Evolutionary conservation across 2,888 invertebrate genomes (phyloP).

Genomic region (Oxystoma pomonae): DNA sequence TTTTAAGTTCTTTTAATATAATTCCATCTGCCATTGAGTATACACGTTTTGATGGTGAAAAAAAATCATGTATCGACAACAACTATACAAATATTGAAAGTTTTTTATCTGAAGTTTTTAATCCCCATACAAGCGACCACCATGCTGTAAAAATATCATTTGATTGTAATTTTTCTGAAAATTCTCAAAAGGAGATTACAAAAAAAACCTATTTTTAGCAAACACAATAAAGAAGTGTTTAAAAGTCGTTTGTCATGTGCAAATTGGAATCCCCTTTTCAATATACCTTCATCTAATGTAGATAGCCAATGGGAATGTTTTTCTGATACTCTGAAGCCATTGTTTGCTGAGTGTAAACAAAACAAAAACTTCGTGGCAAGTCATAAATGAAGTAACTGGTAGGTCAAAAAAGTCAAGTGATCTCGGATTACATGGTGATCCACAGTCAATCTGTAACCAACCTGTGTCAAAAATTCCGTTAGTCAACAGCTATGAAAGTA

Average conservation of each 20-base stretch:
- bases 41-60: background rate
- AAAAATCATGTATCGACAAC: background rate
- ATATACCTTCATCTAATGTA: background rate
- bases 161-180: background rate
- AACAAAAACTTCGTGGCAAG: background rate
- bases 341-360: background rate
- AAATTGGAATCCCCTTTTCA: background rate
- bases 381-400: background rate
- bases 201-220: background rate
- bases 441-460: background rate
- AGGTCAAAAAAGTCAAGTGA: background rate
- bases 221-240: background rate
- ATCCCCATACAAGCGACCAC: background rate
- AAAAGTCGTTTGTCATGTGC: background rate
- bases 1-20: background rate
- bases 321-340: too few species aligned
- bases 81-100: background rate
- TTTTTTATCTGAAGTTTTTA: background rate
- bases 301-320: background rate
- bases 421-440: background rate
- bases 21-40: background rate
- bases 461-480: background rate
- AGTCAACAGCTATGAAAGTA: background rate
- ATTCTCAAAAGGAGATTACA: background rate
- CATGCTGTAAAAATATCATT: background rate